phyloP scores from a whole-genome alignment of 2,888 invertebrate genomes.

The Anagyrus pseudococci region DNA sequence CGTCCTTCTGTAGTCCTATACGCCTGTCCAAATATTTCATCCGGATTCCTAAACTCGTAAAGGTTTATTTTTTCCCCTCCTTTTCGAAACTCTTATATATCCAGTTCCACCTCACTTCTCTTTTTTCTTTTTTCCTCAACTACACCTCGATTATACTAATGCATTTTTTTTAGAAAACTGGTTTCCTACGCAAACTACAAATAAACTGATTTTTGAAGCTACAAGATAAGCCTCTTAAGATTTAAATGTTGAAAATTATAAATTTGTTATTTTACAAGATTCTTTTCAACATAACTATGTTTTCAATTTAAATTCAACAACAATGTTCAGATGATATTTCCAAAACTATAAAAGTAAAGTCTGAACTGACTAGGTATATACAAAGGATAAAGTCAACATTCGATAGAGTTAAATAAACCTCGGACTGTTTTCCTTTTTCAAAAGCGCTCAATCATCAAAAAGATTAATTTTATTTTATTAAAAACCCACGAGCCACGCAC shows the following conservation, averaged over 20 bases:
- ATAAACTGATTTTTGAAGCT: too few relatives aligned
- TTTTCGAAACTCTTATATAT: conserved; percentile 2
- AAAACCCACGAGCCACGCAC: background rate
- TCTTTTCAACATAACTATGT: too few relatives aligned
- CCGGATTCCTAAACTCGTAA: conserved; percentile 23
- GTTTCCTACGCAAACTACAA: background rate
- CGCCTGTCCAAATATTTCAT: conserved; percentile 43
- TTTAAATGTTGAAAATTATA: too few relatives aligned
- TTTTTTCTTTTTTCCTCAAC: background rate
- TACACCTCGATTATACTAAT: background rate
- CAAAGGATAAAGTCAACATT: too few relatives aligned
- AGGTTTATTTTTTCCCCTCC: conserved; percentile 3
- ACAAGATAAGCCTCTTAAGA: too few relatives aligned
- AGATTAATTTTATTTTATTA: background rate
- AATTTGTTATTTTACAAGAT: too few relatives aligned
- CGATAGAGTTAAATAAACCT: background rate
- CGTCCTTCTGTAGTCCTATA: conserved; percentile 5
- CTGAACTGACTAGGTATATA: background rate
- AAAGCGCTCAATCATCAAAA: background rate
- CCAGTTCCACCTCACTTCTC: background rate
- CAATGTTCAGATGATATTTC: background rate
- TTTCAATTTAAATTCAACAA: too few relatives aligned
- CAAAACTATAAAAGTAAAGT: background rate
- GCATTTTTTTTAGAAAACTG: background rate
- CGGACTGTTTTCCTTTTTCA: background rate